Evolutionary conservation across 2,888 invertebrate genomes (phyloP).

Genomic region (Rutpela maculata): DNA sequence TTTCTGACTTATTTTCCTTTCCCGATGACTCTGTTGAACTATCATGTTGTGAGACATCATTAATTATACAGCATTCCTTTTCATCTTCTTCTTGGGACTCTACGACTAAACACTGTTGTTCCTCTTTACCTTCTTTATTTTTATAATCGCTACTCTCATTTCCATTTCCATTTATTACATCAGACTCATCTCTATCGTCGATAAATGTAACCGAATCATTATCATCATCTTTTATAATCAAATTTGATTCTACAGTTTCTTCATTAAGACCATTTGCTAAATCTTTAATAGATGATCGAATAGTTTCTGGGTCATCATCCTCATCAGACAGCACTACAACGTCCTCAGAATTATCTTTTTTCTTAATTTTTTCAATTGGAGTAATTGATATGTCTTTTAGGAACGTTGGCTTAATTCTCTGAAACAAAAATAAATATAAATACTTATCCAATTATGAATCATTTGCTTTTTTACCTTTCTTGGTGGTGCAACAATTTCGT

Average conservation of each 20-base stretch:
- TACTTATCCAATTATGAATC: not conserved
- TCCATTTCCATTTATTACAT: not conserved
- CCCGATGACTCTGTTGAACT: conserved; percentile 37
- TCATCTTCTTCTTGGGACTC: conserved; percentile 1
- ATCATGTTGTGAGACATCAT: conserved; percentile 40
- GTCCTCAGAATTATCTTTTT: conserved; percentile 5
- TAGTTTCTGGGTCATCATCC: conserved; percentile 37
- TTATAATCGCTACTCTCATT: conserved; percentile 4
- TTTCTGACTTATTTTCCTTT: conserved; percentile 48
- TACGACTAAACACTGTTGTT: not conserved
- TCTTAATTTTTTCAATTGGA: conserved; percentile 24
- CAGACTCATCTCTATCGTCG: conserved; percentile 27
- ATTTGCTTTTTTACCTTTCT: conserved; percentile 41
- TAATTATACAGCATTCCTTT: conserved; percentile 43
- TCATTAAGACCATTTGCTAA: not conserved
- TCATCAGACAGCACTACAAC: conserved; percentile 49
- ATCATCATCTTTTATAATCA: conserved; percentile 41
- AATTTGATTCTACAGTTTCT: not conserved
- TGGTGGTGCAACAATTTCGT: conserved; percentile 42
- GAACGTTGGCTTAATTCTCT: conserved; percentile 39
- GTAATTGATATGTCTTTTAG: conserved; percentile 36
- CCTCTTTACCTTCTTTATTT: not conserved
- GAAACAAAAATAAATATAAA: conserved; percentile 32
- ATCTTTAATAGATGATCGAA: not conserved
- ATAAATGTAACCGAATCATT: conserved; percentile 45